Conservation (phyloP, 2,888 invertebrate genomes). For the Liodrosophila aerea region DNA sequence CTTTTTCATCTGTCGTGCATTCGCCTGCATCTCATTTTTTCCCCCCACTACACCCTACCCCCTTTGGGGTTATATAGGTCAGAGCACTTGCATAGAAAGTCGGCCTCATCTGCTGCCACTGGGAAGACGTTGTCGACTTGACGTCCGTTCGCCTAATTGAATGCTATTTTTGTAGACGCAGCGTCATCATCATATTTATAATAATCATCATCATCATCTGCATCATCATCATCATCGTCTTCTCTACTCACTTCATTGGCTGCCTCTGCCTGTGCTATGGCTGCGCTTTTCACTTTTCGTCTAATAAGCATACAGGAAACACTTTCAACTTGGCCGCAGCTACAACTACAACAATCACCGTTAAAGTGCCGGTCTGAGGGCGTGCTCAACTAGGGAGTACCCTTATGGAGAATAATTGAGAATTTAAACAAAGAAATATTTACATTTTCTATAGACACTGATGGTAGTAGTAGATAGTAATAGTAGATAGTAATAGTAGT, state of each 20-base stretch:
- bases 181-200: slow-evolving; percentile 54
- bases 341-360: slow-evolving; percentile 10
- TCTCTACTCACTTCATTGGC: slow-evolving; percentile 29
- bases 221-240: slow-evolving; percentile 11
- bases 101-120: slow-evolving; percentile 13
- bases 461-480: too few species aligned
- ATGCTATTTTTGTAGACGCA: slow-evolving; percentile 69
- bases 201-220: slow-evolving; percentile 14
- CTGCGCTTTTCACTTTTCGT: slow-evolving; percentile 71
- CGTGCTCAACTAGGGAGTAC: slow-evolving; percentile 22
- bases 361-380: slow-evolving; percentile 12
- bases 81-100: slow-evolving; percentile 75
- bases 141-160: slow-evolving; percentile 67
- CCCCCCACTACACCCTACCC: not conserved
- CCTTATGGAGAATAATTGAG: slow-evolving; percentile 1
- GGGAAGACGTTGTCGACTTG: slow-evolving; percentile 27
- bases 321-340: slow-evolving; percentile 58
- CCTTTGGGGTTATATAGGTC: slow-evolving; percentile 72
- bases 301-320: slow-evolving; percentile 76
- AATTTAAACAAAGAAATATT: not conserved
- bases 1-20: slow-evolving; percentile 40
- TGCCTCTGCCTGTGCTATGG: slow-evolving; percentile 14
- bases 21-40: slow-evolving; percentile 49
- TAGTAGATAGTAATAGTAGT: too few species aligned
- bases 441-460: too few species aligned